Evolutionary conservation across 2,113 vertebrate genomes (phyloP), one percentile per base, ranked within the genome.

Genomic region (Melanotaenia duboulayi): DNA sequence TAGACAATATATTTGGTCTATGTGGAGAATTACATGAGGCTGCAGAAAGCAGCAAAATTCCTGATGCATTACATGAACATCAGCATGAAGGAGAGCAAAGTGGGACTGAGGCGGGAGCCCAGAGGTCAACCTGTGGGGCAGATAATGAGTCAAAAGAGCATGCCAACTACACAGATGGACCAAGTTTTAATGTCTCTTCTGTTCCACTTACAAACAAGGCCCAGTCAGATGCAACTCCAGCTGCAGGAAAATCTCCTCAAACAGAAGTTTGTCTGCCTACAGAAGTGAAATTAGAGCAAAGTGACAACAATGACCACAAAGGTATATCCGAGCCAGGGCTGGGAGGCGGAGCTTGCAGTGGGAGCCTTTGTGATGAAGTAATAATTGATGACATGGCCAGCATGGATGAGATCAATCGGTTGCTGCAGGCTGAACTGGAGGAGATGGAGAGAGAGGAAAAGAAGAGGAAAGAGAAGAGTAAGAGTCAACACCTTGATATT

Each of bases 401-500:
- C 60, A 66, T 91, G 46, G 77, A 86, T 1, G 83, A 88, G 55
- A 58, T 84, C 40, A 79, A 87, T 19, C 71, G 78, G 42, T 76
- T 88, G 25, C 60, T 92, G 28, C 85, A 80, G 65, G 74, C 54
- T 10, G 90, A 91, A 56, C 70, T 94, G 0, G 86, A 86, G 6
- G 86, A 92, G 75, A 59, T 91, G 1, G 90, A 90, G 37, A 81
- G 63, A 42, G 74, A 89, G 20, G 77, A 82, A 39, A 82, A 76
- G 19, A 48, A 76, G 20, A 72, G 49, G 23, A 78, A 78, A 23
- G 51, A 63, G 44, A 42, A 83, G 73, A 70, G 60, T 55, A 61
- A 59, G 24, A 74, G 50, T 2, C 20, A 13, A 46, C 81, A 94
- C 55, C 77, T 98, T 80, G 91, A 90, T 63, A 97, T 99, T 85